Conservation (phyloP, 2,797 vertebrate genomes). For the Danio albolineatus region DNA sequence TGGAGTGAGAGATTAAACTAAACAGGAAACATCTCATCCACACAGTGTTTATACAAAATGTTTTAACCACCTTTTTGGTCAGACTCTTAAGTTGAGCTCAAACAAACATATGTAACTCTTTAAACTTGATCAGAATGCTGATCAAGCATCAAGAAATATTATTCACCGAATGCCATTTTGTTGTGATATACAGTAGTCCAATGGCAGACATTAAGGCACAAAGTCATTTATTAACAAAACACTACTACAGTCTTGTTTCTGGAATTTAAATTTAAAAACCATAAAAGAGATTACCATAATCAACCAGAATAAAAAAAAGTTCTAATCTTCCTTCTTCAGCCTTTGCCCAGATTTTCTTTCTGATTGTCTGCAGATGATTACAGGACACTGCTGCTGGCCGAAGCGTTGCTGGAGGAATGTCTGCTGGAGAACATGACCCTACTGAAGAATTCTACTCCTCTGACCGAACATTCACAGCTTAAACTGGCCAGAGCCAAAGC, state of each 20-base stretch:
- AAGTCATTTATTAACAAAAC: not conserved
- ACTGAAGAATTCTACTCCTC: constrained; percentile 82
- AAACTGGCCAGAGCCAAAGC: constrained; percentile 86
- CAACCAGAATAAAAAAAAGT: not conserved
- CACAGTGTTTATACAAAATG: constrained; percentile 57
- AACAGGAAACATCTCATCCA: constrained; percentile 72
- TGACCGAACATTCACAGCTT: constrained; percentile 85
- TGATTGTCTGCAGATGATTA: constrained; percentile 86
- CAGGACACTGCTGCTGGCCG: constrained; percentile 86
- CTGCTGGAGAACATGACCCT: constrained; percentile 87
- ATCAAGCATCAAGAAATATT: constrained; percentile 9
- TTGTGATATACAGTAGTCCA: not conserved
- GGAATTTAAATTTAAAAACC: not conserved
- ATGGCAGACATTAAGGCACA: not conserved
- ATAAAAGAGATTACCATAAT: not conserved
- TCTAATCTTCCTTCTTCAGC: not conserved
- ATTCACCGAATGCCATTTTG: constrained; percentile 12
- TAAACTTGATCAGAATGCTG: constrained; percentile 30
- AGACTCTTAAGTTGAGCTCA: constrained; percentile 13
- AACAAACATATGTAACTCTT: constrained; percentile 27
- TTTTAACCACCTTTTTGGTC: constrained; percentile 16
- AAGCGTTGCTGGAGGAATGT: constrained; percentile 89
- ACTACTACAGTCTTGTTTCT: not conserved
- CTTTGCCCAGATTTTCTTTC: constrained; percentile 22
- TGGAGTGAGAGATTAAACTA: constrained; percentile 46